Evolutionary conservation across 2,797 vertebrate genomes (phyloP).

Genomic region (Chloroceryle amazona): DNA sequence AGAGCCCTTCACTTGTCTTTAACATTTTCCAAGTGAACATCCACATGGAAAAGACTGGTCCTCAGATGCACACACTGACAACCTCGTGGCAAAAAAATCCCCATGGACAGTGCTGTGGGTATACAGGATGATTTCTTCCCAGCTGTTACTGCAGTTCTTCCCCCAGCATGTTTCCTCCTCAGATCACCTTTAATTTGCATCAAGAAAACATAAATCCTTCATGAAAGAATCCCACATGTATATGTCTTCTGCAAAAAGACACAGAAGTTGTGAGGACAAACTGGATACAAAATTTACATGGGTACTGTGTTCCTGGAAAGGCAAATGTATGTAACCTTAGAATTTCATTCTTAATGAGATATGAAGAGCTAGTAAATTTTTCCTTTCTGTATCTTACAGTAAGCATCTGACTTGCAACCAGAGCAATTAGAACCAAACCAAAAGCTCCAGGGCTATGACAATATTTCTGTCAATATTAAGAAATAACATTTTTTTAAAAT

Average conservation of each 20-base stretch:
- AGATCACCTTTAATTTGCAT: neutral
- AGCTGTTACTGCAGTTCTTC: neutral
- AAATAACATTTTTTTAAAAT: neutral
- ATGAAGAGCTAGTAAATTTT: neutral
- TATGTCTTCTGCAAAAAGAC: neutral
- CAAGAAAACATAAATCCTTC: neutral
- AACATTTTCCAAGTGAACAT: neutral
- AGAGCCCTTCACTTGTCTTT: neutral
- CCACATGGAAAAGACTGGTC: neutral
- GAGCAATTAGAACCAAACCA: neutral
- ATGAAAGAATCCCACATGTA: neutral
- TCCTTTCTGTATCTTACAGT: neutral
- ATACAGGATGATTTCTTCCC: neutral
- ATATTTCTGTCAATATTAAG: neutral
- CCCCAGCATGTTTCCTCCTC: neutral
- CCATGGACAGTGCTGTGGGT: neutral
- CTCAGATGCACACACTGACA: neutral
- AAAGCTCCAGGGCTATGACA: neutral
- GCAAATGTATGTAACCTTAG: neutral
- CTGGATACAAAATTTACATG: neutral
- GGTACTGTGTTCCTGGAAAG: neutral
- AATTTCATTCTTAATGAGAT: neutral
- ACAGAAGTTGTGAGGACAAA: neutral
- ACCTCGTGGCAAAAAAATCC: neutral
- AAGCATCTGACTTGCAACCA: neutral